Conservation (phyloP, 2,113 vertebrate species). For the Gymnarchus niloticus region DNA sequence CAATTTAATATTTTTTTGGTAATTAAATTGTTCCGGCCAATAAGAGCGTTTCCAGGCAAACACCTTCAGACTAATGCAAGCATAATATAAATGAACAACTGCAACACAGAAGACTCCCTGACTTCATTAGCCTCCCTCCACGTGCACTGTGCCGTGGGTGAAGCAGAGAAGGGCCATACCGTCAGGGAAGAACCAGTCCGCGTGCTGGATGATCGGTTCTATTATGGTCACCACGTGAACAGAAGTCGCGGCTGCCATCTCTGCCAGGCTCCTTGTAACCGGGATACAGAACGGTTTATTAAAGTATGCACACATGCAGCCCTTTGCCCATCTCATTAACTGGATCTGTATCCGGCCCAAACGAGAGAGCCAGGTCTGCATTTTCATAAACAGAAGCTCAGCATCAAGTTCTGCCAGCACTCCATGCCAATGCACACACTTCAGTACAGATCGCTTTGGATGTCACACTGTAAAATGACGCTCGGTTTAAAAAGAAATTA, state of each 20-base stretch:
- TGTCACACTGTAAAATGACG: neutral
- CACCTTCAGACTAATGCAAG: neutral
- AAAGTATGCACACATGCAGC: neutral
- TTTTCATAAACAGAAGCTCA: conserved; percentile 6
- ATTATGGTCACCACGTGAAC: conserved; percentile 93
- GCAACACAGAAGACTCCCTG: neutral
- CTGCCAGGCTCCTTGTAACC: conserved; percentile 75
- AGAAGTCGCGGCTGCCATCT: conserved; percentile 94
- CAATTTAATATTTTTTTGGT: too few species aligned
- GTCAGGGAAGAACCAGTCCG: conserved; percentile 97
- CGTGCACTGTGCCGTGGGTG: neutral
- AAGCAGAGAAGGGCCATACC: conserved; percentile 58
- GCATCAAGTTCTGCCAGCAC: neutral
- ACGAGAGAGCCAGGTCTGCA: neutral
- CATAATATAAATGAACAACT: neutral
- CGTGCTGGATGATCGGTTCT: conserved; percentile 93
- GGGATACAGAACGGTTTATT: conserved; percentile 2
- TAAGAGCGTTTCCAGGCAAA: neutral
- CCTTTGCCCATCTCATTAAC: neutral
- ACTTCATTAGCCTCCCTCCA: neutral
- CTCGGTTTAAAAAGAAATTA: neutral
- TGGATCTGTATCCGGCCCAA: neutral
- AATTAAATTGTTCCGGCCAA: too few species aligned
- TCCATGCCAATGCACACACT: neutral
- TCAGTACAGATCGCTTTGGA: neutral